Base-by-base conservation (phyloP, 2,113 vertebrate genomes). In the Heterotis niloticus region DNA sequence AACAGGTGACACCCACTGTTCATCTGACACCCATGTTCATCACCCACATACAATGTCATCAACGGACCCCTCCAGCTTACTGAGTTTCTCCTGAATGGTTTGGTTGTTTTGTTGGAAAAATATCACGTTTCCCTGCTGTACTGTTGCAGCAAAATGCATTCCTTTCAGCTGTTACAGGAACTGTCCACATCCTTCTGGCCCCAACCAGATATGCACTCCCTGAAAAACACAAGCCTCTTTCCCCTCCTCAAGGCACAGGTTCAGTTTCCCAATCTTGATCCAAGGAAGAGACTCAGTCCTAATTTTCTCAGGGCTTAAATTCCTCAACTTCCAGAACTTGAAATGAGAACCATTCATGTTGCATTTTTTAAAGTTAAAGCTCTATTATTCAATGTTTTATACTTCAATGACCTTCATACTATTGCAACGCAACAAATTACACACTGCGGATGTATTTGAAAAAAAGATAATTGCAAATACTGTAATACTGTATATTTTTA, bases 121-220 rank as follows among this genome's bases (percentile, higher is more conserved):
- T 86, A 65, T 88, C 54, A 44, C 52, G 76, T 88, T 86, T 79
- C 66, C 16, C 44, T 84, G 84, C 86, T 88, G 81, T 86, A 84
- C 77, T 70, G 10, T 1, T 7, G 24, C 17, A 77, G 60, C 24
- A 75, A 62, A 86, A 44, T 20, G 52, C 44, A 13, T 56, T 13
- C 67, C 12, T 0, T 78, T 56, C 9, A 28, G 69, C 72, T 79
- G 60, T 85, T 82, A 0, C 28, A 65, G 29, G 29, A 67, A 71
- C 14, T 54, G 1, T 9, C 57, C 16, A 1, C 10, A 13, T 12
- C 18, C 29, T 28, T 24, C 64, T 51, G 34, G 28, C 34, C 20
- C 44, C 26, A 68, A 12, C 23, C 12, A 34, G n/a, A 76, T 17
- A 76, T 13, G 51, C 12, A 17, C 26, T 62, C 14, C 71, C 23